Evolutionary conservation across 2,888 invertebrate species (phyloP), one percentile per base, ranked within the genome.

Genomic region (Glaucopsyche alexis): DNA sequence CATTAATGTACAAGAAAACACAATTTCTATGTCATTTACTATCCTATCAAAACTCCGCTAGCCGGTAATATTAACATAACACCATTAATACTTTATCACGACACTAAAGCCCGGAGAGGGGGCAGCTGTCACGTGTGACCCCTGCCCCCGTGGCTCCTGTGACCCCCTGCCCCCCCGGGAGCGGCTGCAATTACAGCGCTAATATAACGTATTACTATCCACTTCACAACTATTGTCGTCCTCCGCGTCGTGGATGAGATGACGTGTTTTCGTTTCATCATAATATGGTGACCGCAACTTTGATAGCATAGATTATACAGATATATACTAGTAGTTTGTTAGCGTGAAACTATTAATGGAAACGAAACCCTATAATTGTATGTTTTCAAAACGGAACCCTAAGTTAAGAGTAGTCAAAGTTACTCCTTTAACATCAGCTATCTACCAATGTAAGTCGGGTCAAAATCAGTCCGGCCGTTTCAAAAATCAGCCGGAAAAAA

Each of bases 121-220:
- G 67, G 6, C 45, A 19, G 45, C 67, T 45, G 66, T 66, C 66
- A 66, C 66, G 40, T 16, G 66, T 38, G 65, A 65, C 14, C 40
- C 65, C 8, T 14, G 40, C 40, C 65, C 38, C 40, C n/a, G n/a
- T n/a, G n/a, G n/a, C n/a, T n/a, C n/a, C 65, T 3, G n/a, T 55
- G 55, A 19, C 40, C 66, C 42, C 40, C 42, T 8, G n/a, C 45
- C 45, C 14, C 42, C 49, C 16, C 29, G 49, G 47, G 69, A 69
- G 69, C 49, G 69, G 69, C 19, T 49, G 49, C 45, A 67, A 67
- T 67, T 67, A 49, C 69, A 69, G 29, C 19, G 14, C 69, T 69
- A 69, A 69, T 69, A 69, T 67, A n/a, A 69, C 19, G 49, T 69
- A 49, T 69, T 38, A 69, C 69, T 49, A 49, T 69, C 67, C 69